Evolutionary conservation across 2,888 invertebrate genomes (phyloP).

Genomic region (Sphecodes monilicornis): DNA sequence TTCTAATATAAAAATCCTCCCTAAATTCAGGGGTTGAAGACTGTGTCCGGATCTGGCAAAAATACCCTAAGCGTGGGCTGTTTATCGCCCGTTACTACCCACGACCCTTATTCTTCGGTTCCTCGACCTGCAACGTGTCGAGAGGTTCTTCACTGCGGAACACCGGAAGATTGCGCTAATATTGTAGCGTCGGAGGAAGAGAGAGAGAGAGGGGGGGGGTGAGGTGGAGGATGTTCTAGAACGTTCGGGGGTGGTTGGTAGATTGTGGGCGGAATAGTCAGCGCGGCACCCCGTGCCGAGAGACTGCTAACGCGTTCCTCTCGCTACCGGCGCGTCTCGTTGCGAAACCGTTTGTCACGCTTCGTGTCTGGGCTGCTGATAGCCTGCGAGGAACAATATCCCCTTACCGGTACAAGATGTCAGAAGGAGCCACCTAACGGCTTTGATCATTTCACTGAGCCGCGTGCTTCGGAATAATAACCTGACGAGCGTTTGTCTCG

Average conservation of each 20-base stretch:
- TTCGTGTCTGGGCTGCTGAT: not conserved
- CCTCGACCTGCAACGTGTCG: not conserved
- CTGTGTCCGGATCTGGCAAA: constrained; percentile 55
- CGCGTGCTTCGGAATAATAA: not conserved
- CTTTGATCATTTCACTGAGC: not conserved
- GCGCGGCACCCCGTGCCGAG: not conserved
- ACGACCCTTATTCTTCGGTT: not conserved
- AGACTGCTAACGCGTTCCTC: not conserved
- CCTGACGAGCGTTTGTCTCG: not conserved
- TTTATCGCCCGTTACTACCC: constrained; percentile 42
- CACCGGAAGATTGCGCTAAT: constrained; percentile 16
- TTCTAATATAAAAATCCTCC: constrained; percentile 36
- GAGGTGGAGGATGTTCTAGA: too few species aligned
- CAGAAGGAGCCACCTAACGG: not conserved
- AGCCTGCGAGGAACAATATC: constrained; percentile 7
- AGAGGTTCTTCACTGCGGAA: constrained; percentile 20
- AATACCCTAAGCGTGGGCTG: constrained; percentile 60
- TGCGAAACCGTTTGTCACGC: constrained; percentile 3
- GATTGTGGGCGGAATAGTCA: not conserved
- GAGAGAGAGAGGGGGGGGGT: not conserved
- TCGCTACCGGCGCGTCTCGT: not conserved
- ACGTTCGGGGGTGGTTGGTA: not conserved
- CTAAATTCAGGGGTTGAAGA: constrained; percentile 61
- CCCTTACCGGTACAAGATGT: not conserved
- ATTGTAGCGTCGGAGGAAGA: not conserved